A percentile compares a stretch with the other conserved stretches of the same genome.
Evolutionary conservation across 2,797 vertebrate species (phyloP).

Genomic region (Scolopax bukidnonensis): DNA sequence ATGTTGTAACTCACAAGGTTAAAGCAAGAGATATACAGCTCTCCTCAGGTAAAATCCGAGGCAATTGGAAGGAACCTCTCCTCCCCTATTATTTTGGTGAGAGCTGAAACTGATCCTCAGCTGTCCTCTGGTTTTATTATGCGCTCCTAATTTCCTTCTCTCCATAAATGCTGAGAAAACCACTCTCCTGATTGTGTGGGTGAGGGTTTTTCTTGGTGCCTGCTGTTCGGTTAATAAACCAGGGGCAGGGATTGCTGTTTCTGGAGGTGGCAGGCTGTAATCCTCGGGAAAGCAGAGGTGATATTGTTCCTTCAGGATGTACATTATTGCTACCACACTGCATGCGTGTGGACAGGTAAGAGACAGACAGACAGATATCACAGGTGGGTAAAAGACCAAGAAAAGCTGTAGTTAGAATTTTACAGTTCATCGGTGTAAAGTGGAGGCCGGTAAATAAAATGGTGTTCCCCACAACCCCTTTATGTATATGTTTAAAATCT

Average conservation of each 20-base stretch:
- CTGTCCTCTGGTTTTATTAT: not conserved
- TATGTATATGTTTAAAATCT: not conserved
- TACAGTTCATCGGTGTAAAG: slow-evolving; percentile 54
- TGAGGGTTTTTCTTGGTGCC: not conserved
- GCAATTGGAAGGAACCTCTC: not conserved
- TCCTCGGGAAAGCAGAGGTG: not conserved
- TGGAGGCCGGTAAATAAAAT: slow-evolving; percentile 44
- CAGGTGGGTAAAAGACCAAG: not conserved
- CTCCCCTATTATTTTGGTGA: not conserved
- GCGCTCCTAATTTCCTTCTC: not conserved
- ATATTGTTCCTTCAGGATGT: slow-evolving; percentile 24
- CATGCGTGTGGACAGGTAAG: not conserved
- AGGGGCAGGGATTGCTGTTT: not conserved
- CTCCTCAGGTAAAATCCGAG: not conserved
- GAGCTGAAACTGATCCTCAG: not conserved
- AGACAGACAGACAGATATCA: slow-evolving; percentile 7
- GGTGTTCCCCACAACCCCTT: not conserved
- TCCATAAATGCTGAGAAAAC: not conserved
- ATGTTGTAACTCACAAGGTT: not conserved
- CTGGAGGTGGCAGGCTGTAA: not conserved
- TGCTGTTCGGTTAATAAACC: slow-evolving; percentile 4
- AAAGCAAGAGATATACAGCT: not conserved
- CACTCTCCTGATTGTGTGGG: not conserved
- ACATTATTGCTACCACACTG: not conserved
- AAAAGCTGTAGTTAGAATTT: slow-evolving; percentile 57